A percentile compares a stretch with the other conserved stretches of the same genome.
phyloP scores from a whole-genome alignment of 2,888 invertebrate genomes.

The Lithophane ornitopus region DNA sequence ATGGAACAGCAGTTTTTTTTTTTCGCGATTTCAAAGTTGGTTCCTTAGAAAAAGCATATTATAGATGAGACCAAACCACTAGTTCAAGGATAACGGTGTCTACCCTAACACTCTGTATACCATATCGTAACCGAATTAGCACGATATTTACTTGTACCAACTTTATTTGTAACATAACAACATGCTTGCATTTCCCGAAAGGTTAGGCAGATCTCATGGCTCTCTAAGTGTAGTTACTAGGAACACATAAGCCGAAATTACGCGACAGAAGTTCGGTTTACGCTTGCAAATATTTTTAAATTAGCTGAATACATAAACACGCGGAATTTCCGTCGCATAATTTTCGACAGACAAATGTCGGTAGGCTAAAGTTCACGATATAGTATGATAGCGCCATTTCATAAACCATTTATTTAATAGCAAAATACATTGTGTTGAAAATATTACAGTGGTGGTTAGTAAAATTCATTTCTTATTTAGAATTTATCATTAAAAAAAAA shows the following conservation, averaged over 20 bases:
- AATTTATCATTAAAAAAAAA: too few species aligned
- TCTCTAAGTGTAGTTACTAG: background rate
- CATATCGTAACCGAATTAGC: background rate
- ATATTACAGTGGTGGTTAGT: background rate
- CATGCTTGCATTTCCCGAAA: background rate
- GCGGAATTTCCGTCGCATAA: background rate
- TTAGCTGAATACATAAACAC: background rate
- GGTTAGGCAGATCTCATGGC: background rate
- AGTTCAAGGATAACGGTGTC: too few species aligned
- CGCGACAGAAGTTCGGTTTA: too few species aligned
- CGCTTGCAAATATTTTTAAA: background rate
- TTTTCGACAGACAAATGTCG: background rate
- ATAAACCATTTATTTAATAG: background rate
- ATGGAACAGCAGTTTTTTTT: too few species aligned
- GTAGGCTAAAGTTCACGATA: background rate
- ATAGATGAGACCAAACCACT: too few species aligned
- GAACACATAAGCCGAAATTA: background rate
- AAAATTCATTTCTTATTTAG: background rate
- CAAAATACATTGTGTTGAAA: background rate
- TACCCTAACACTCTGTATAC: too few species aligned
- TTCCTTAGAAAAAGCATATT: too few species aligned
- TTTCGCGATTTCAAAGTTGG: too few species aligned
- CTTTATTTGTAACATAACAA: background rate
- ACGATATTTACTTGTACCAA: constrained; percentile 25
- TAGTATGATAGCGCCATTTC: background rate